phyloP scores from a whole-genome alignment of 1,140 invertebrate species.

The Drosophila melanica region DNA sequence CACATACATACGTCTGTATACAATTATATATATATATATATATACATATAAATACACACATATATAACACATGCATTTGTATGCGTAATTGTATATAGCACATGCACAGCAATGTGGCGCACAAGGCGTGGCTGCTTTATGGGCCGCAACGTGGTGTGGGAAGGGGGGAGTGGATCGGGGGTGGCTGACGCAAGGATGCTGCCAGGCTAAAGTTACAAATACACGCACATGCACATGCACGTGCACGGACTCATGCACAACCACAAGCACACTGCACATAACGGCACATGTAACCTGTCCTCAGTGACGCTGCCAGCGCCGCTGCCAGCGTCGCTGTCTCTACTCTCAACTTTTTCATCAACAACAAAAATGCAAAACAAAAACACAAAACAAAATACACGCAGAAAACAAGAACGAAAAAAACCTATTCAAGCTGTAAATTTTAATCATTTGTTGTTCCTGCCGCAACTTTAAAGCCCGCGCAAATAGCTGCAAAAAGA shows the following conservation, averaged over 20 bases:
- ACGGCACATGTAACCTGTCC: conserved; percentile 51
- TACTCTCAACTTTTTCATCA: conserved; percentile 20
- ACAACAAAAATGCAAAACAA: conserved; percentile 29
- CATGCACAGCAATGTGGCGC: conserved; percentile 26
- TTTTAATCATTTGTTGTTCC: conserved; percentile 70
- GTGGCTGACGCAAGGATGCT: conserved; percentile 27
- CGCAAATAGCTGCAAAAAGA: neutral
- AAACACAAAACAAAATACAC: conserved; percentile 1
- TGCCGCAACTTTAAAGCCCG: conserved; percentile 46
- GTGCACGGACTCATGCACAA: neutral
- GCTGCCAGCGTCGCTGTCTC: conserved; percentile 1
- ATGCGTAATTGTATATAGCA: conserved; percentile 4
- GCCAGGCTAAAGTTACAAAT: conserved; percentile 20
- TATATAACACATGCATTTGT: neutral
- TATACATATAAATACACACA: conserved; percentile 3
- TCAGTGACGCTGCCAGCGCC: conserved; percentile 7
- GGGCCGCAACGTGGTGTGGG: neutral
- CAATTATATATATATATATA: conserved; percentile 7
- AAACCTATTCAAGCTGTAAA: conserved; percentile 44
- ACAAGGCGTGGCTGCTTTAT: conserved; percentile 40
- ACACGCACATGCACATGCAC: conserved; percentile 3
- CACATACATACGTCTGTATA: conserved; percentile 10
- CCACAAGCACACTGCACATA: conserved; percentile 41
- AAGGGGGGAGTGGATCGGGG: neutral
- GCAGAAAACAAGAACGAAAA: neutral